Conservation (phyloP, 2,797 vertebrate species). For the Syngnathus rostellatus region DNA sequence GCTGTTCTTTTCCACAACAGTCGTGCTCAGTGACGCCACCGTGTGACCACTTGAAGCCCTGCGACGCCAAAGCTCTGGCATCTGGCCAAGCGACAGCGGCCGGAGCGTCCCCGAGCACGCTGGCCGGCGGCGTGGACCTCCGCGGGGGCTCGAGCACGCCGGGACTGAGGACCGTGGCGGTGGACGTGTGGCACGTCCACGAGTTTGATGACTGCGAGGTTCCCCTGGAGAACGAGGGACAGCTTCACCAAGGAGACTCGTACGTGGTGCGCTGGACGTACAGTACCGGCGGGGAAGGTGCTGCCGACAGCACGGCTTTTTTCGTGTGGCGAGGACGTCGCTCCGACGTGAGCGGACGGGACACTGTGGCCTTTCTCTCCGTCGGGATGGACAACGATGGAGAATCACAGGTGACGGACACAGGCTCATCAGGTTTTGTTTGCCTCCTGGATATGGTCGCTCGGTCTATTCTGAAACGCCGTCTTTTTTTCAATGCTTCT, state of each 20-base stretch:
- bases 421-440: not conserved
- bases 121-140: slow-evolving; percentile 60
- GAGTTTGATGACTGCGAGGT: slow-evolving; percentile 57
- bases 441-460: no score
- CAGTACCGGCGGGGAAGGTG: slow-evolving; percentile 6
- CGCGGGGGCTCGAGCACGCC: slow-evolving; percentile 53
- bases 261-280: slow-evolving; percentile 72
- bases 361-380: slow-evolving; percentile 60
- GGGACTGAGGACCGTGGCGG: slow-evolving; percentile 46
- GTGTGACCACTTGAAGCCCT: slow-evolving; percentile 47
- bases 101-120: slow-evolving; percentile 21
- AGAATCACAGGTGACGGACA: slow-evolving; percentile 49
- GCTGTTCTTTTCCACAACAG: slow-evolving; percentile 10
- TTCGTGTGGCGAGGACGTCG: slow-evolving; percentile 71
- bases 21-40: slow-evolving; percentile 9
- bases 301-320: slow-evolving; percentile 42
- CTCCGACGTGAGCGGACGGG: slow-evolving; percentile 54
- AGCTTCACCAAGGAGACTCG: slow-evolving; percentile 68
- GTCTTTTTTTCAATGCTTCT: not conserved
- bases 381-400: slow-evolving; percentile 50
- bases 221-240: slow-evolving; percentile 55
- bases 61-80: slow-evolving; percentile 61
- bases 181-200: slow-evolving; percentile 68
- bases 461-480: not conserved
- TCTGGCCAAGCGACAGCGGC: slow-evolving; percentile 31